Base-by-base conservation (phyloP, 2,888 invertebrate genomes). In the Entomobrya multifasciata region DNA sequence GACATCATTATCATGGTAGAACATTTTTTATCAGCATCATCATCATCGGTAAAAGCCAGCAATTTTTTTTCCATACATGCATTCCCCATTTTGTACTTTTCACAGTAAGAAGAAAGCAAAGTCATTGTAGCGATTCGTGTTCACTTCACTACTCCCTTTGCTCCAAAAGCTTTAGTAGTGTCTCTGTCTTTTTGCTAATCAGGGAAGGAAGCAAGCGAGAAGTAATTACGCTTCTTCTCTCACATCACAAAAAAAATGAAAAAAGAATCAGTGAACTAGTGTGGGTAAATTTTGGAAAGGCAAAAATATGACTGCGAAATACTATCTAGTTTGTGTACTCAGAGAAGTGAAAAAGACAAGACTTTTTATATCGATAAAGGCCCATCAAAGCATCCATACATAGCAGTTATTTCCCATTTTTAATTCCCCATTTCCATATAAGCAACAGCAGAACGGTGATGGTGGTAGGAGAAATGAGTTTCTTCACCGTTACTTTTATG, bases 341-440 rank as follows among this genome's bases (percentile, higher is more conserved):
- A 65, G 20, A 70, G 80, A 55, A 76, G 41, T 41, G 60, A 62
- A 72, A 82, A 60, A 62, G 47, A 81, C 47, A 49, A 11, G 74
- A 49, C 13, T 70, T 65, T 65, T 65, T 62, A 47, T 76, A 47
- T 76, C 83, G 65, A 83, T 83, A 83, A 83, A 76, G 83, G 76
- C 76, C 83, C 83, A 76, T 83, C 83, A 76, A 76, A 22, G 76
- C 65, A 83, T 47, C 82, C 74, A 74, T 82, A 82, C 74, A 74
- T 82, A 49, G 72, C 82, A 82, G 74, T 82, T 82, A 82, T 83
- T 83, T 83, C 76, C 76, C 81, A 76, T 27, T 82, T 83, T 83
- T 83, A 83, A 83, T 83, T 83, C 83, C 17, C 76, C 83, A 76
- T 76, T 83, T 83, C 62, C 72, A 57, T 74, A 82, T 52, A 74